A percentile compares a stretch with the other conserved stretches of the same genome.
Evolutionary conservation across 2,888 invertebrate species (phyloP).

Genomic region (Oscheius sp.): DNA sequence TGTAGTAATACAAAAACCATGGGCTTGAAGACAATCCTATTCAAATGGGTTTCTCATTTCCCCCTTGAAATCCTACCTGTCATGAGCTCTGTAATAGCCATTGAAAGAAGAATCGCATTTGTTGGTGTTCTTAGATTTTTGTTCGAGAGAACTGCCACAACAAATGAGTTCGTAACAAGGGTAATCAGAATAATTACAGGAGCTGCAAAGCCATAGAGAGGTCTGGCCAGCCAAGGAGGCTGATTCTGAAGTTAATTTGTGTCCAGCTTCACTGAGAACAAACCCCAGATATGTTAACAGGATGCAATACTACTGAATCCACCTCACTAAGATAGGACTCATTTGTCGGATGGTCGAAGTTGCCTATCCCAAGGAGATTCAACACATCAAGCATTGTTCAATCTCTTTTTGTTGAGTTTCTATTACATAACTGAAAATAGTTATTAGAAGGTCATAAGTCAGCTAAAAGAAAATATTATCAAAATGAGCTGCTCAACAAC

Average conservation of each 20-base stretch:
- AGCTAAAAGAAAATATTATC: too few species aligned
- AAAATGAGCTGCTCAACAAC: too few species aligned
- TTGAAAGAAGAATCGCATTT: slow-evolving; percentile 50
- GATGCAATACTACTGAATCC: neutral
- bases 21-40: slow-evolving; percentile 43
- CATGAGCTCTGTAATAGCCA: slow-evolving; percentile 48
- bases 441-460: too few species aligned
- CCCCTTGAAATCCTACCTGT: slow-evolving; percentile 32
- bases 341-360: slow-evolving; percentile 9
- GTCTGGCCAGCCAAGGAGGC: slow-evolving; percentile 33
- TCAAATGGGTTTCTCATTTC: neutral
- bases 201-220: slow-evolving; percentile 43
- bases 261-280: neutral
- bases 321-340: neutral
- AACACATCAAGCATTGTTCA: slow-evolving; percentile 14
- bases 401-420: neutral
- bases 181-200: slow-evolving; percentile 46
- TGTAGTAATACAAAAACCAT: slow-evolving; percentile 54
- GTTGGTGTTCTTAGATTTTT: slow-evolving; percentile 50
- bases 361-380: slow-evolving; percentile 19
- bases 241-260: slow-evolving; percentile 21
- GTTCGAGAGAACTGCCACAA: slow-evolving; percentile 45
- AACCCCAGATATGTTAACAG: slow-evolving; percentile 19
- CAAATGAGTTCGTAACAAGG: slow-evolving; percentile 45
- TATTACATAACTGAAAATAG: neutral